Evolutionary conservation across 1,140 invertebrate genomes (phyloP).

Genomic region (Cherax quadricarinatus): DNA sequence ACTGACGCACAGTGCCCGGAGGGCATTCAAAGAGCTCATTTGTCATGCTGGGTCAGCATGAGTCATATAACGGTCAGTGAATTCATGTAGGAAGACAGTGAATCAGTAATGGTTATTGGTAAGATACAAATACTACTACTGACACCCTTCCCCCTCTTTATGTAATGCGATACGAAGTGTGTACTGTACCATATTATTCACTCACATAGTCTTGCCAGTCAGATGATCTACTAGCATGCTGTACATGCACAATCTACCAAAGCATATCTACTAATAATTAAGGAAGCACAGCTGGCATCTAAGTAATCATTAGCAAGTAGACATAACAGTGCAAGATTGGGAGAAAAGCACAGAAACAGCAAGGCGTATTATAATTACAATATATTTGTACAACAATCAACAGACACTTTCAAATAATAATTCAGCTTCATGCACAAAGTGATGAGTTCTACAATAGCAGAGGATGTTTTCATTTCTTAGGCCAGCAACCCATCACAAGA

Average conservation of each 20-base stretch:
- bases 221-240: neutral
- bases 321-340: neutral
- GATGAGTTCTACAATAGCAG: neutral
- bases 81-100: no score
- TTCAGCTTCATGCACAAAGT: neutral
- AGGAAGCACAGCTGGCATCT: neutral
- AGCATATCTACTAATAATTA: neutral
- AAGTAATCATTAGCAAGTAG: no score
- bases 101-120: no score
- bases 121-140: no score
- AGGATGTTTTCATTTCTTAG: neutral
- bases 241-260: neutral
- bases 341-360: neutral
- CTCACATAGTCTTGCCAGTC: neutral
- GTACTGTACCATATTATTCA: neutral
- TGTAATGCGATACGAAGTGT: neutral
- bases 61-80: no score
- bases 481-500: constrained; percentile 17
- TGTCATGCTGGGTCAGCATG: no score
- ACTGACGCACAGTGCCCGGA: no score
- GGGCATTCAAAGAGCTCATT: no score
- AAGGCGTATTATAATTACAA: neutral
- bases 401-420: neutral
- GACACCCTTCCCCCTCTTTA: no score
- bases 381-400: constrained; percentile 11